Conservation (phyloP, 2,797 vertebrate genomes). For the Argya squamiceps region DNA sequence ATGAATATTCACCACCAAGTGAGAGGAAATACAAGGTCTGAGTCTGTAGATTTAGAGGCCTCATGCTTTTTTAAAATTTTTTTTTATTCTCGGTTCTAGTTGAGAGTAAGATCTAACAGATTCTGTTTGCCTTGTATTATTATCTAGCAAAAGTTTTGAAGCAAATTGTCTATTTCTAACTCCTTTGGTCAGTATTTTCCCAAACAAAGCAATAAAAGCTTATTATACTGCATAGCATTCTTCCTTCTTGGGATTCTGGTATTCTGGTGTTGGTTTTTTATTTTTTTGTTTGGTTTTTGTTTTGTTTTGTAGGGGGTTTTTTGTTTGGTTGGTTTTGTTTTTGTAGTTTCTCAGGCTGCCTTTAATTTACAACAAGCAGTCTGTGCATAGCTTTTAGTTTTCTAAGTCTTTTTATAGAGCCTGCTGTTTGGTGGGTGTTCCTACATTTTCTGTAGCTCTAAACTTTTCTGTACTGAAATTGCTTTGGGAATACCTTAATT, state of each 20-base stretch:
- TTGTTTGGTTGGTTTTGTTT: too few species aligned
- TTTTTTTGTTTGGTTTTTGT: neutral
- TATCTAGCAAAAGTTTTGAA: neutral
- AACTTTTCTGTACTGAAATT: neutral
- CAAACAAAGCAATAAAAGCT: neutral
- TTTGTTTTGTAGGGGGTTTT: neutral
- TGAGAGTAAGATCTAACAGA: neutral
- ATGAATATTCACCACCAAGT: neutral
- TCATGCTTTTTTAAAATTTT: neutral
- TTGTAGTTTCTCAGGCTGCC: neutral
- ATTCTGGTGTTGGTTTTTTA: neutral
- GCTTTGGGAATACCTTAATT: neutral
- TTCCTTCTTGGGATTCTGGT: neutral
- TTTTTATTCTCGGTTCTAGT: neutral
- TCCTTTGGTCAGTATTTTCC: neutral
- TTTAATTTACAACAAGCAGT: neutral
- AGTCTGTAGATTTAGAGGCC: neutral
- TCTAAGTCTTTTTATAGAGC: neutral
- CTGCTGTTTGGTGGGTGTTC: neutral
- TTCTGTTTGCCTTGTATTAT: neutral
- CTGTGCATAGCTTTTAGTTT: neutral
- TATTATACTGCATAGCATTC: neutral
- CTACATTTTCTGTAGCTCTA: neutral
- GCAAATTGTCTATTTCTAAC: neutral
- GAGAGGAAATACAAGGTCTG: neutral